These are phyloP conservation scores for Scortum barcoo DNA, from an alignment of 2,113 vertebrate genomes.

Conservation along the genomic window DNA sequence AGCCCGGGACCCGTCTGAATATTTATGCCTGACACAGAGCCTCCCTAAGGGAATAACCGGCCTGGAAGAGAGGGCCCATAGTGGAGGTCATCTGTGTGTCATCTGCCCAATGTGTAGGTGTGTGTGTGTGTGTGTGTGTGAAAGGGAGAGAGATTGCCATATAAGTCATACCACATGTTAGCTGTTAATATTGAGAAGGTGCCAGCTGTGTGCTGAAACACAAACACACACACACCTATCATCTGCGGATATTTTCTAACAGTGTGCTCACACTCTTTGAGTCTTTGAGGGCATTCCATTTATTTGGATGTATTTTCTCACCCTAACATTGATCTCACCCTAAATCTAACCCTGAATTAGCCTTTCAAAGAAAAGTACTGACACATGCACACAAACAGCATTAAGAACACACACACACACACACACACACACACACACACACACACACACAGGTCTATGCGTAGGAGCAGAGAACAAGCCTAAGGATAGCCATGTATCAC, in stretches of 20 bases:
- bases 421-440: slow-evolving; percentile 15
- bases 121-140: not conserved
- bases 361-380: not conserved
- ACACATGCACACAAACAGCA: not conserved
- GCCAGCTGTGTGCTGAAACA: slow-evolving; percentile 30
- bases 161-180: slow-evolving; percentile 46
- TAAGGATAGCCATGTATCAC: slow-evolving; percentile 54
- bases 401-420: too few relatives aligned
- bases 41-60: slow-evolving; percentile 50
- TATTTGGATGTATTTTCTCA: not conserved
- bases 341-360: slow-evolving; percentile 14
- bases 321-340: not conserved
- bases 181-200: slow-evolving; percentile 61
- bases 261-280: not conserved
- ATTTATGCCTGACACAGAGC: slow-evolving; percentile 57
- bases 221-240: not conserved
- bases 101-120: not conserved
- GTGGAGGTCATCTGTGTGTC: slow-evolving; percentile 58
- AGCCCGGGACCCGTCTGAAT: slow-evolving; percentile 50
- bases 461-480: slow-evolving; percentile 48
- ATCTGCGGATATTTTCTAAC: not conserved
- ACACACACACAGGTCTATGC: slow-evolving; percentile 9
- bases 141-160: not conserved
- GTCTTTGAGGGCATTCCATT: not conserved
- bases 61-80: slow-evolving; percentile 26